Evolutionary conservation across 2,888 invertebrate species (phyloP).

Genomic region (Pristionchus mayeri): DNA sequence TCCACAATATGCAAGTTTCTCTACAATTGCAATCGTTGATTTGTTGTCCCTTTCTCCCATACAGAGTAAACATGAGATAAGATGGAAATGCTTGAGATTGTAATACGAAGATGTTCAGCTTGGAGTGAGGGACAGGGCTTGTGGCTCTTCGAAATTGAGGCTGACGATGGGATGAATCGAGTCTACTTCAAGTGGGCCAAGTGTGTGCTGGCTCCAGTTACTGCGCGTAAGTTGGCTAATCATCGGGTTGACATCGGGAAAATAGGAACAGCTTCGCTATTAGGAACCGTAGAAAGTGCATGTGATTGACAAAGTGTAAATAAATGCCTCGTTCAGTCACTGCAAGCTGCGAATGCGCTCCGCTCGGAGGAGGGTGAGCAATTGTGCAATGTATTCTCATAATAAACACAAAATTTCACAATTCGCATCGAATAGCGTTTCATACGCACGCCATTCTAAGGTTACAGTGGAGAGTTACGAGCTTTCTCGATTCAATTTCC

Average conservation of each 20-base stretch:
- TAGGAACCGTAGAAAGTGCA: too few relatives aligned
- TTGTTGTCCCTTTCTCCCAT: too few relatives aligned
- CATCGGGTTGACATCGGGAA: background rate
- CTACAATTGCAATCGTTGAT: too few relatives aligned
- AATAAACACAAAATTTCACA: too few relatives aligned
- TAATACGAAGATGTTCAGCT: too few relatives aligned
- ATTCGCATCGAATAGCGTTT: too few relatives aligned
- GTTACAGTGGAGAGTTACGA: background rate
- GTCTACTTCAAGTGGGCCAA: background rate
- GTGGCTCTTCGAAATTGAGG: background rate
- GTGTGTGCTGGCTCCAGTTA: background rate
- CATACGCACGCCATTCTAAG: background rate
- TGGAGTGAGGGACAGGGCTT: background rate
- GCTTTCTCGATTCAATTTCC: too few relatives aligned
- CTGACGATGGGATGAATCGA: background rate
- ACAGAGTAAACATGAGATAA: too few relatives aligned
- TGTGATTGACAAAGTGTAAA: too few relatives aligned
- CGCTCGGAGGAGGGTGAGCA: constrained; percentile 7
- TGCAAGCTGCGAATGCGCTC: background rate
- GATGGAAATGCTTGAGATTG: too few relatives aligned
- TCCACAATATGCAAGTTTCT: background rate
- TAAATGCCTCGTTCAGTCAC: too few relatives aligned
- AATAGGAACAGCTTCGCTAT: background rate
- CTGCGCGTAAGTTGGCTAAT: background rate
- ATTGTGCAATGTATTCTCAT: too few relatives aligned